These are phyloP conservation scores for Aproaerema taeniolella DNA, from an alignment of 2,888 invertebrate genomes.

Conservation along the genomic window DNA sequence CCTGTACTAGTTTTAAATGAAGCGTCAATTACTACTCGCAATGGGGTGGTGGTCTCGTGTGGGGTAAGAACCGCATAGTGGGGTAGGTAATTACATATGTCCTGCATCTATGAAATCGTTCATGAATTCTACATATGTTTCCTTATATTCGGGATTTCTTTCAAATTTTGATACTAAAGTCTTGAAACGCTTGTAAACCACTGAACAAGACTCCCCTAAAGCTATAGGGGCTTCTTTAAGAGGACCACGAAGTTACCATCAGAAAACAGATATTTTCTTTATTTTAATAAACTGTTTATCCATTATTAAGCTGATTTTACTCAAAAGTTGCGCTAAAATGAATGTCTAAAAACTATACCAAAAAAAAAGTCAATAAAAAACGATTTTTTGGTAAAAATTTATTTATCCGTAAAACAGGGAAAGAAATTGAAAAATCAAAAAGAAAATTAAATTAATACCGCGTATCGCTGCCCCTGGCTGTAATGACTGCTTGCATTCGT, in stretches of 20 bases:
- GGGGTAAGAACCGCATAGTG: slow-evolving; percentile 9
- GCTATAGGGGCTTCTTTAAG: background rate
- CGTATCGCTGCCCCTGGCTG: too few species aligned
- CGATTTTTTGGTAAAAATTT: too few species aligned
- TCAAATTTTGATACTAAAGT: slow-evolving; percentile 4
- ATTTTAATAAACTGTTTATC: too few species aligned
- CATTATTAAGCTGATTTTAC: too few species aligned
- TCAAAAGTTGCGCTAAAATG: too few species aligned
- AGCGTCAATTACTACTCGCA: slow-evolving; percentile 10
- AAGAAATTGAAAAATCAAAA: too few species aligned
- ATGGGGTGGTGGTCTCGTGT: slow-evolving; percentile 7
- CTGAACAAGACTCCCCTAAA: slow-evolving; percentile 3
- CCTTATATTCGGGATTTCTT: slow-evolving; percentile 4
- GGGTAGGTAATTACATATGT: slow-evolving; percentile 11
- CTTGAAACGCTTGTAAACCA: slow-evolving; percentile 6
- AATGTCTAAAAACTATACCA: too few species aligned
- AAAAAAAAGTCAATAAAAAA: too few species aligned
- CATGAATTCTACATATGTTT: slow-evolving; percentile 8
- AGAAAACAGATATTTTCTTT: too few species aligned
- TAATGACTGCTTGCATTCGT: too few species aligned
- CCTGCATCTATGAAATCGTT: slow-evolving; percentile 1
- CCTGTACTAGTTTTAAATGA: slow-evolving; percentile 8
- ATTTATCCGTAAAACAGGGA: too few species aligned
- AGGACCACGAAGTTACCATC: slow-evolving; percentile 13
- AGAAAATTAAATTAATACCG: too few species aligned